Conservation (phyloP, 2,888 invertebrate genomes). For the Chironomus tentans region DNA sequence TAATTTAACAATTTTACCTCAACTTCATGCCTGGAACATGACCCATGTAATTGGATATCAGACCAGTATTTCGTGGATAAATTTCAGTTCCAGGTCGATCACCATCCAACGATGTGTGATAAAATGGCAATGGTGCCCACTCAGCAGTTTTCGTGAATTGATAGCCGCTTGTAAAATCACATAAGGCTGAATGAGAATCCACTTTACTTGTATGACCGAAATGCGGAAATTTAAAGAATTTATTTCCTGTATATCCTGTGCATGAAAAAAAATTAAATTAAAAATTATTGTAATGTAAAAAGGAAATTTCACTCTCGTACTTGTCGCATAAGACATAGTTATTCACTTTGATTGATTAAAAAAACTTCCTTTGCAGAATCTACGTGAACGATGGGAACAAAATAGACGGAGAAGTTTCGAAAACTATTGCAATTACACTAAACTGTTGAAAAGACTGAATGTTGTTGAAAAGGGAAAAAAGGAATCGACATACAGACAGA, state of each 20-base stretch:
- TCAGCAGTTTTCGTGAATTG: constrained; percentile 60
- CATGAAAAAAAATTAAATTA: constrained; percentile 17
- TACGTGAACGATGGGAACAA: background rate
- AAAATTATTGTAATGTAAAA: background rate
- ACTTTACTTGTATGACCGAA: constrained; percentile 44
- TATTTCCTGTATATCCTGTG: constrained; percentile 37
- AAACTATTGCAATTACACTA: background rate
- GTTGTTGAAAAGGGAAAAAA: background rate
- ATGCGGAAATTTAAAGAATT: constrained; percentile 37
- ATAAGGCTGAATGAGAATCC: constrained; percentile 59
- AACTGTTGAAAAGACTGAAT: no score
- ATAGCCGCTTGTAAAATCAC: constrained; percentile 67
- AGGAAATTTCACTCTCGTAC: constrained; percentile 23
- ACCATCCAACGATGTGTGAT: constrained; percentile 16
- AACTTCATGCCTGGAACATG: constrained; percentile 67
- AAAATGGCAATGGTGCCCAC: constrained; percentile 55
- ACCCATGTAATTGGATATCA: constrained; percentile 67
- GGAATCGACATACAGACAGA: no score
- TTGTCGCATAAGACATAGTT: constrained; percentile 30
- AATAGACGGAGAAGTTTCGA: no score
- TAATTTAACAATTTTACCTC: constrained; percentile 44
- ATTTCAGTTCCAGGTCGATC: constrained; percentile 42
- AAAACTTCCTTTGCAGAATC: background rate
- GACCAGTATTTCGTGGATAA: constrained; percentile 63
- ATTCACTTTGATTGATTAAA: background rate